A percentile compares a stretch with the other conserved stretches of the same genome.
phyloP scores from a whole-genome alignment of 2,888 invertebrate genomes.

The Allolobophora icterica region DNA sequence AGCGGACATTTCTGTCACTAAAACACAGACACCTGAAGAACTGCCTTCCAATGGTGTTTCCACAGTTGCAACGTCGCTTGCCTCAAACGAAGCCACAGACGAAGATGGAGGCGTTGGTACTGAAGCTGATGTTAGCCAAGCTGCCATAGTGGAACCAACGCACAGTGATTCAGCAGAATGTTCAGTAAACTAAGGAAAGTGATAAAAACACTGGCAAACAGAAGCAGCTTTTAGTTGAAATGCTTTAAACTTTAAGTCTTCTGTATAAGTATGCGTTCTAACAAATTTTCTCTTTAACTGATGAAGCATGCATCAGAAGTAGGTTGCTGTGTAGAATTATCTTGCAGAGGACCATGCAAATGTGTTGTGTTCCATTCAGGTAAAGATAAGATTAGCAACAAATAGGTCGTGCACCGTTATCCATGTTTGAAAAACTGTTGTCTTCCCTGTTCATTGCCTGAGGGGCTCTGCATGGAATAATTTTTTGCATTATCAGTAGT shows the following conservation, averaged over 20 bases:
- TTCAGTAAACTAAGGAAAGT: neutral
- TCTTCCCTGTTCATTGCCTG: neutral
- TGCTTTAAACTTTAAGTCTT: neutral
- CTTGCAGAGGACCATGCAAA: neutral
- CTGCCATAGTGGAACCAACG: neutral
- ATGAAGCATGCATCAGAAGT: neutral
- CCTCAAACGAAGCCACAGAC: neutral
- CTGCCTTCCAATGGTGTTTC: neutral
- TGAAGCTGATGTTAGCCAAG: neutral
- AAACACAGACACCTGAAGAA: neutral
- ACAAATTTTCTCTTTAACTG: neutral
- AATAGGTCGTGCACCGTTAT: neutral
- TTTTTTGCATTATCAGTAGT: neutral
- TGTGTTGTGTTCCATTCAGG: neutral
- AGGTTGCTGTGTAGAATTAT: neutral
- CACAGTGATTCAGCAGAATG: neutral
- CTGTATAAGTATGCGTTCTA: neutral
- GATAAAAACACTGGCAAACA: constrained; percentile 5
- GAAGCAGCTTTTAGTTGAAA: neutral
- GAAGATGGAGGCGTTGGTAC: neutral
- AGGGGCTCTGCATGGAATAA: neutral
- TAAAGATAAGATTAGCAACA: neutral
- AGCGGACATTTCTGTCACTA: neutral
- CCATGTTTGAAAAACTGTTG: neutral
- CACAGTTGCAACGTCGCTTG: neutral